phyloP scores from a whole-genome alignment of 2,888 invertebrate genomes.

The Dicyrtoma fusca region DNA sequence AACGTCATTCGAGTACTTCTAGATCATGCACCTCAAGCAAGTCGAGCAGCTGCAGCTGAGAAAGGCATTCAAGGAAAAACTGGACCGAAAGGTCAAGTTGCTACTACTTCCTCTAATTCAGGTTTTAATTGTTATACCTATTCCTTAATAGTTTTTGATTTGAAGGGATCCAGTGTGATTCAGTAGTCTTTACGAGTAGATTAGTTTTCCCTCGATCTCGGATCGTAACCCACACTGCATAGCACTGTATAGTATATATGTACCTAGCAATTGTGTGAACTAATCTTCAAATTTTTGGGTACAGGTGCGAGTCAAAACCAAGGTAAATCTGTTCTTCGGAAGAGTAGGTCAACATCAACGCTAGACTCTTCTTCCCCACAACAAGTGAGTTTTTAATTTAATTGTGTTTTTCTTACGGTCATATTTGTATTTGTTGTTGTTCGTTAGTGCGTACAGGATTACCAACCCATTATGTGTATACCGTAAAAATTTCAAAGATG shows the following conservation, averaged over 20 bases:
- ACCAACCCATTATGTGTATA: no score
- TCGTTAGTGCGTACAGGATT: no score
- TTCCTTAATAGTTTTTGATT: neutral
- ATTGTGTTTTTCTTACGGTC: no score
- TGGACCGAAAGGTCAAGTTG: slow-evolving; percentile 16
- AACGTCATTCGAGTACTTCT: slow-evolving; percentile 91
- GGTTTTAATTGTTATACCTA: slow-evolving; percentile 13
- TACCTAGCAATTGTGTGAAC: neutral
- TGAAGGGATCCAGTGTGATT: neutral
- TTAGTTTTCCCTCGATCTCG: no score
- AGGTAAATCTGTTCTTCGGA: slow-evolving; percentile 55
- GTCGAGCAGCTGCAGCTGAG: slow-evolving; percentile 31
- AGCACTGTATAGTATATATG: neutral
- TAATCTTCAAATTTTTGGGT: slow-evolving; percentile 2
- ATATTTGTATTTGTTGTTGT: no score
- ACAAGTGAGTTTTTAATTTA: slow-evolving; percentile 37
- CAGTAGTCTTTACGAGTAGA: no score
- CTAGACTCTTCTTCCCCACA: slow-evolving; percentile 51
- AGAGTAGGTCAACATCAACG: slow-evolving; percentile 56
- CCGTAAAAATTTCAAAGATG: no score
- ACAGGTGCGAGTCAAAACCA: slow-evolving; percentile 44
- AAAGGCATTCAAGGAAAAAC: slow-evolving; percentile 23
- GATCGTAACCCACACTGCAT: neutral
- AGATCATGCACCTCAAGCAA: slow-evolving; percentile 70
- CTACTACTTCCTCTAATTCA: slow-evolving; percentile 12